Base-by-base conservation (phyloP, 2,797 vertebrate genomes). In the Gymnodraco acuticeps region DNA sequence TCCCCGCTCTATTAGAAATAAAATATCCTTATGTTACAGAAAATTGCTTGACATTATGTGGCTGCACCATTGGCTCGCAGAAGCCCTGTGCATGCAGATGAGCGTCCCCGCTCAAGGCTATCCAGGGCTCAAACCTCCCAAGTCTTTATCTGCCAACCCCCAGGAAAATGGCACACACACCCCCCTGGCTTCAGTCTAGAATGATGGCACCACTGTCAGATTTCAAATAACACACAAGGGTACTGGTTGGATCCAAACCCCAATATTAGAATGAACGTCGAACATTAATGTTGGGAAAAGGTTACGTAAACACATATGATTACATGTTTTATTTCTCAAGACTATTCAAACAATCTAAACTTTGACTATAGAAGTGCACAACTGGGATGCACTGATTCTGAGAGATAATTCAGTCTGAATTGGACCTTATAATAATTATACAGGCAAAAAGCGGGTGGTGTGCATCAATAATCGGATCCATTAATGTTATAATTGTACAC, bases 21-120 rank as follows among this genome's bases (percentile, higher is more conserved):
- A 84, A 83, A 93, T 88, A 77, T 89, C 84, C 81, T 87, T 80
- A 64, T 88, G 83, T 88, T 88, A 85, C 83, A 82, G 88, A 87
- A 90, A 94, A 93, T 89, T 85, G 90, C 88, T 88, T 92, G 89
- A 94, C 90, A 93, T 91, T 91, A 92, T 88, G 89, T 82, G 81
- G 77, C 87, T 82, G 73, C 80, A 80, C 85, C 81, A 73, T 70
- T 85, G 77, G 65, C 70, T 89, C 51, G 85, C 82, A 69, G 81
- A 67, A 61, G 86, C 77, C 84, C 45, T 47, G 47, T 54, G 88
- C 92, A 94, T 95, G 87, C 89, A 92, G 91, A 94, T 93, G 93
- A 94, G 81, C 82, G 78, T 73, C 73, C 67, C 80, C 5, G 82
- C 87, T 89, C 81, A 73, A 86, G 91, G 91, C 93, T 87, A 88